Evolutionary conservation across 2,888 invertebrate genomes (phyloP), one percentile per base, ranked within the genome.

Genomic region (Stenodema calcarata): DNA sequence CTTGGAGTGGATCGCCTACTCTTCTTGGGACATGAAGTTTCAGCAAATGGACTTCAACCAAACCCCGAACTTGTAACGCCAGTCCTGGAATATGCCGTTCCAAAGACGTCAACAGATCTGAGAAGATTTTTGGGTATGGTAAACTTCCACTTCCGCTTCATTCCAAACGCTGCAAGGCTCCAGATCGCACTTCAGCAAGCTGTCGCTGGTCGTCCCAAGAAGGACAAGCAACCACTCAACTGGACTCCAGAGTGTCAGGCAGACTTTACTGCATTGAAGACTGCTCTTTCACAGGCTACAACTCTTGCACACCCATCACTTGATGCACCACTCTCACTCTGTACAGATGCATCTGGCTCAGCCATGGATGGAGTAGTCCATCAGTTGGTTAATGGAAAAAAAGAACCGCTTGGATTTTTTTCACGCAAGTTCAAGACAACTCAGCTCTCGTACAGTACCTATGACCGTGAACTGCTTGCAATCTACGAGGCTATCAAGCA

Each of bases 301-400:
- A 69, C 90, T 0, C 86, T 91, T 0, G 89, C 90, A 0, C 90
- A 91, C 82, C 91, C 91, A 0, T 89, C 89, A 6, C 18, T 82
- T 0, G 27, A 89, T 18, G 90, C 90, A 0, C 81, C 89, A 69
- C 75, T 91, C 1, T n/a, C n/a, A n/a, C n/a, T n/a, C n/a, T n/a
- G n/a, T n/a, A n/a, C n/a, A n/a, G n/a, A n/a, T n/a, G n/a, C 87
- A 35, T 88, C 87, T 4, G 62, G 18, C 23, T 3, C 30, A 16
- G 54, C 47, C 18, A 62, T 87, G 16, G 87, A 85, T 9, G 86
- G 83, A 12, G 85, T 80, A 14, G 70, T 88, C n/a, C 85, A 86
- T 23, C 88, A 87, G 42, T 30, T n/a, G 16, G 86, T 84, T 28
- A 82, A 86, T 11, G 81, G 83, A n/a, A n/a, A n/a, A n/a, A n/a